Base-by-base conservation (phyloP, 2,113 vertebrate species). In the Sciurus niger region DNA sequence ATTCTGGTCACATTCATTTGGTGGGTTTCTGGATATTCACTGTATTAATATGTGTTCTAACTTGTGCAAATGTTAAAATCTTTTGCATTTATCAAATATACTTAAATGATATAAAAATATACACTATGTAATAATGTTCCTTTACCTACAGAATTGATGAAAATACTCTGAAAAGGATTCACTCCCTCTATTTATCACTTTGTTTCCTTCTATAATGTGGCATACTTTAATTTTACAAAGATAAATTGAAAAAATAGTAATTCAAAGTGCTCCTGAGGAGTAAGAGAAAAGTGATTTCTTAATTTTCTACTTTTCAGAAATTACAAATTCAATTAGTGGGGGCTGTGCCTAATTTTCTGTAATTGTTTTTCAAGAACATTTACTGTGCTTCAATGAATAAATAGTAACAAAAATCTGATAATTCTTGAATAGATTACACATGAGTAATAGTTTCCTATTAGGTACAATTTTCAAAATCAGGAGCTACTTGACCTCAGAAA, bases 401-500 rank as follows among this genome's bases (percentile, higher is more conserved):
- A 88, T 63, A 32, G 5, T 48, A 93, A 77, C n/a, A 96, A 94
- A 97, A 83, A 85, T 72, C 8, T 28, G 60, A 58, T 95, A 87
- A 92, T 70, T 76, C 43, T 37, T 73, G 58, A 96, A 89, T 10
- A 74, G 6, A 51, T 88, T 79, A 88, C 76, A 58, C 43, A 30
- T 58, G 46, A 80, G 2, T 17, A 68, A 83, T 77, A 91, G 25
- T 34, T 97, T 84, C 92, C 13, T 72, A 0, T 77, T 72, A 92
- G 30, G 40, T 24, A 80, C 3, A 89, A 72, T 72, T 77, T 8
- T 20, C 82, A 68, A 70, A 40, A 76, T 25, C 24, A 85, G 43
- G n/a, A 93, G 53, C 46, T 89, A 87, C 8, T 48, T 78, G 13
- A 84, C 13, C 77, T 82, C 3, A 74, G 84, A 88, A 95, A 93